phyloP scores from a whole-genome alignment of 2,888 invertebrate genomes.

The Aphelenchoides bicaudatus region DNA sequence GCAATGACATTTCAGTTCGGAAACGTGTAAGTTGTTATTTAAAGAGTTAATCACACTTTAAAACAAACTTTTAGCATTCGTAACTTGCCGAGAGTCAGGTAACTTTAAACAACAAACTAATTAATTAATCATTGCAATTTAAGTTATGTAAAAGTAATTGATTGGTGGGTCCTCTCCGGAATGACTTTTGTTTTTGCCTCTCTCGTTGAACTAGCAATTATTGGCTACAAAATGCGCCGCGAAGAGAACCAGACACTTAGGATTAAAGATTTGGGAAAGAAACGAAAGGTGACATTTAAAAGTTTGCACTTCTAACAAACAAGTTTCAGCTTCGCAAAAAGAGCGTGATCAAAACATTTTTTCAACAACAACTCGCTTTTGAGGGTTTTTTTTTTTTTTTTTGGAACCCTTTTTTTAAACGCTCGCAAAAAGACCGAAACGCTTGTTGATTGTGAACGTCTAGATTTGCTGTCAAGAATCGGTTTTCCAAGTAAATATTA shows the following conservation, averaged over 20 bases:
- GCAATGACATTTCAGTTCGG: constrained; percentile 61
- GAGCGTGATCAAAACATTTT: background rate
- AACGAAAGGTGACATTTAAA: constrained; percentile 26
- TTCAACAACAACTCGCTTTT: too few species aligned
- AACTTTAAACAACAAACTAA: too few species aligned
- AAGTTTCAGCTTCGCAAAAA: constrained; percentile 1
- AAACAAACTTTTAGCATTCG: constrained; percentile 22
- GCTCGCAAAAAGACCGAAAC: constrained; percentile 28
- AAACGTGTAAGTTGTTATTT: constrained; percentile 41
- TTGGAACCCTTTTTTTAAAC: constrained; percentile 10
- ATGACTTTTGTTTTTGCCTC: constrained; percentile 59
- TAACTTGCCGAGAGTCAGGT: constrained; percentile 55
- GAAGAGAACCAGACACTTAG: constrained; percentile 42
- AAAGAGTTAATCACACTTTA: background rate
- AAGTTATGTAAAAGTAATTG: constrained; percentile 54
- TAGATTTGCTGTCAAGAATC: constrained; percentile 47
- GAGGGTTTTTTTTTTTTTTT: background rate
- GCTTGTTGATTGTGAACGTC: constrained; percentile 38
- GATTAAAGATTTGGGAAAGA: constrained; percentile 34
- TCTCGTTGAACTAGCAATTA: constrained; percentile 55
- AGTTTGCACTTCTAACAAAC: constrained; percentile 12
- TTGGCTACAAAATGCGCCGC: constrained; percentile 53
- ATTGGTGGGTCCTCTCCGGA: constrained; percentile 49
- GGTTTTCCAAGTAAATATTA: constrained; percentile 52
- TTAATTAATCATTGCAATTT: too few species aligned